A percentile compares a stretch with the other conserved stretches of the same genome.
Conservation (phyloP, 2,888 invertebrate genomes). For the Erpobdella octoculata region DNA sequence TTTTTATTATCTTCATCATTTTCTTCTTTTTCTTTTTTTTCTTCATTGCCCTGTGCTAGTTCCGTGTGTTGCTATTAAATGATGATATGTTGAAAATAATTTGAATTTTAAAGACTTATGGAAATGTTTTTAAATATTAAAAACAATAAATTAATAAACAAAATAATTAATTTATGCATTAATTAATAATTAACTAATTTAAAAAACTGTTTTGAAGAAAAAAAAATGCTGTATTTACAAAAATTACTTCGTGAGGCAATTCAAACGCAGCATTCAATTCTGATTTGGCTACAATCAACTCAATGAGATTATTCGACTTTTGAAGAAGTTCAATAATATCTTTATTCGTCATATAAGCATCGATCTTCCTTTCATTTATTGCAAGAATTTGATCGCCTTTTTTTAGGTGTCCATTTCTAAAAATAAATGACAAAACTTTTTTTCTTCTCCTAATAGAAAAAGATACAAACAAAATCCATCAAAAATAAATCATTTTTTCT, state of each 20-base stretch:
- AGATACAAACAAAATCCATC: neutral
- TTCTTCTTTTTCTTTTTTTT: neutral
- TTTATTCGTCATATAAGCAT: constrained; percentile 70
- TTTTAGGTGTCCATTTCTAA: constrained; percentile 76
- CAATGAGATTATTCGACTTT: constrained; percentile 61
- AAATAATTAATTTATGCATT: too few species aligned
- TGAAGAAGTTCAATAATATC: constrained; percentile 70
- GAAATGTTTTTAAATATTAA: too few species aligned
- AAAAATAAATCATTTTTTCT: neutral
- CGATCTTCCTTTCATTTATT: constrained; percentile 69
- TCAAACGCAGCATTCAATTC: constrained; percentile 37
- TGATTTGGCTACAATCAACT: constrained; percentile 50
- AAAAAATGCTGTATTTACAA: too few species aligned
- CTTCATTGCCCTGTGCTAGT: neutral
- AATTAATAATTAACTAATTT: too few species aligned
- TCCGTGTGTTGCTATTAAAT: too few species aligned
- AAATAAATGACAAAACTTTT: constrained; percentile 61
- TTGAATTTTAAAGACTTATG: too few species aligned
- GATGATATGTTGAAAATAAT: too few species aligned
- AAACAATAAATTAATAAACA: too few species aligned
- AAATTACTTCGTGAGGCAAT: too few species aligned
- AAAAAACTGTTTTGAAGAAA: too few species aligned
- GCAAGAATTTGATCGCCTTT: constrained; percentile 82
- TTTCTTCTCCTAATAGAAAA: neutral
- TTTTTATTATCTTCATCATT: neutral